These are phyloP conservation scores for Batillaria attramentaria DNA, from an alignment of 1,140 invertebrate genomes.

Conservation along the genomic window DNA sequence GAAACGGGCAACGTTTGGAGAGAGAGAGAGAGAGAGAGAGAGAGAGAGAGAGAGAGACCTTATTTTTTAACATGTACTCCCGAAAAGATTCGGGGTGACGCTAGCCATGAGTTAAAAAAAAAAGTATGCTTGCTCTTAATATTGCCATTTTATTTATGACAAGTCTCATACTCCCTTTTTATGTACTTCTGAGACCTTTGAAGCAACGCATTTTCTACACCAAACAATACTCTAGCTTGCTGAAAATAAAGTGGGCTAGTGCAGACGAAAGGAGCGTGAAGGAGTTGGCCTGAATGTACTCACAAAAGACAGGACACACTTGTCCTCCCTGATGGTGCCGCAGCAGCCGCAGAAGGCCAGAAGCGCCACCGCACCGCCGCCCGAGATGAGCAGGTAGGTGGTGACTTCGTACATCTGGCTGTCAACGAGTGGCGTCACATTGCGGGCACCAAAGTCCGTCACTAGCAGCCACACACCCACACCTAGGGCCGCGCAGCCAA, in stretches of 20 bases:
- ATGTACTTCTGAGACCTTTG: not conserved
- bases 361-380: conserved; percentile 62
- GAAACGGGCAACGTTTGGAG: not conserved
- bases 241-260: not conserved
- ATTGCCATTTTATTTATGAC: too few species aligned
- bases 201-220: not conserved
- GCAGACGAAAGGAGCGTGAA: not conserved
- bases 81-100: too few species aligned
- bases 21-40: not conserved
- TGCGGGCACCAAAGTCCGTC: conserved; percentile 65
- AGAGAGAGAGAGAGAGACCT: not conserved
- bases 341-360: conserved; percentile 68
- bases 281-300: conserved; percentile 38
- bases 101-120: too few species aligned
- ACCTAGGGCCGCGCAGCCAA: conserved; percentile 62
- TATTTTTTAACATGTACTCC: too few species aligned
- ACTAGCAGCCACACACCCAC: conserved; percentile 66
- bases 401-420: conserved; percentile 64
- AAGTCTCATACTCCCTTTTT: not conserved
- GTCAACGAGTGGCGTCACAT: conserved; percentile 62
- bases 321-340: conserved; percentile 67
- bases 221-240: not conserved
- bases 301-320: conserved; percentile 68
- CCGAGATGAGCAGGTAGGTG: conserved; percentile 65
- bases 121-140: too few species aligned